Evolutionary conservation across 2,113 vertebrate species (phyloP).

Genomic region (Ptilorrhoa leucosticta): DNA sequence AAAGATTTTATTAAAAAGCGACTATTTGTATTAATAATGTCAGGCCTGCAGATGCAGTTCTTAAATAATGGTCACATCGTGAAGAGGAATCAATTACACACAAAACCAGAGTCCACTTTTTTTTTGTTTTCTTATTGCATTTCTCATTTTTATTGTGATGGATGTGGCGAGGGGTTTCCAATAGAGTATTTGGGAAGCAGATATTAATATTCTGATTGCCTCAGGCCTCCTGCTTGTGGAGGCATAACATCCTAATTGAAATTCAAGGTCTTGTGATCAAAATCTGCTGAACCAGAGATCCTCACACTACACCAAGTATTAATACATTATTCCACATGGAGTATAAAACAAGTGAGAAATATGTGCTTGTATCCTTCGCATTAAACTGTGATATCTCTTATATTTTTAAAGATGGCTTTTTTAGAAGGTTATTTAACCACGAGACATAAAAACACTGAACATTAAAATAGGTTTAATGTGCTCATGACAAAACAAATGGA

Average conservation of each 20-base stretch:
- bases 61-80: background rate
- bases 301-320: background rate
- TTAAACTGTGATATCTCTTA: background rate
- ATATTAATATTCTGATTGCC: background rate
- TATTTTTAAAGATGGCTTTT: background rate
- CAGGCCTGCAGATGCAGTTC: background rate
- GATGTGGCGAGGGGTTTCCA: background rate
- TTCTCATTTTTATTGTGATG: background rate
- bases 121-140: background rate
- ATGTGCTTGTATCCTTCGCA: fast-evolving
- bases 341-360: background rate
- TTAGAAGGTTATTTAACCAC: background rate
- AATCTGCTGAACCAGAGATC: conserved; percentile 8
- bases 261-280: conserved; percentile 6
- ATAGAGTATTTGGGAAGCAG: background rate
- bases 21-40: background rate
- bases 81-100: background rate
- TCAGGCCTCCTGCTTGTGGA: background rate
- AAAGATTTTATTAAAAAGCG: background rate
- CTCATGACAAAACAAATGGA: background rate
- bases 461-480: background rate
- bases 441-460: background rate
- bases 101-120: background rate
- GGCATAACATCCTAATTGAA: background rate
- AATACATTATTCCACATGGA: background rate